These are phyloP conservation scores for Pterophyllum scalare DNA, from an alignment of 2,113 vertebrate species.

Conservation along the genomic window DNA sequence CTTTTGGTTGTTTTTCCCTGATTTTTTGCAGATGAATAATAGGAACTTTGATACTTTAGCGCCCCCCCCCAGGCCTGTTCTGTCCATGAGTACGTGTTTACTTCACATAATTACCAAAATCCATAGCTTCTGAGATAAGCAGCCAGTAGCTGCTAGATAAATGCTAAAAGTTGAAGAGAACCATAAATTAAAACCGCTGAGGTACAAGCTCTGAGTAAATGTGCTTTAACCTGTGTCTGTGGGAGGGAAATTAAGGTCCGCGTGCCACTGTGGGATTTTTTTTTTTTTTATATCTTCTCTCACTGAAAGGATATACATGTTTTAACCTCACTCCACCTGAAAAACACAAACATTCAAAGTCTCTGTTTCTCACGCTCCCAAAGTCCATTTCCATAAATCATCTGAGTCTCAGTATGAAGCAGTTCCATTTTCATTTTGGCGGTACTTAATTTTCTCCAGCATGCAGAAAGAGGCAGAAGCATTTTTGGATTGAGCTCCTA, in stretches of 20 bases:
- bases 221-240: neutral
- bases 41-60: neutral
- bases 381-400: neutral
- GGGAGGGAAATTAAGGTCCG: neutral
- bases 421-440: slow-evolving; percentile 20
- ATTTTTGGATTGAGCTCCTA: slow-evolving; percentile 28
- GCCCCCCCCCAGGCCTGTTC: neutral
- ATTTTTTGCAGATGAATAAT: neutral
- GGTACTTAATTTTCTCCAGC: neutral
- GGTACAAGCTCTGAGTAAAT: neutral
- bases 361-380: slow-evolving; percentile 41
- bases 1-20: neutral
- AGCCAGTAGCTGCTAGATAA: neutral
- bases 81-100: neutral
- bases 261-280: neutral
- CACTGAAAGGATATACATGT: neutral
- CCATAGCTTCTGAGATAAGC: neutral
- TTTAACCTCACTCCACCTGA: slow-evolving; percentile 44
- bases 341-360: slow-evolving; percentile 37
- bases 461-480: slow-evolving; percentile 6
- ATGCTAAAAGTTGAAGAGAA: neutral
- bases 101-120: neutral
- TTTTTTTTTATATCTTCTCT: neutral
- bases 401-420: slow-evolving; percentile 25
- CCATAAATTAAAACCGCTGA: neutral